Conservation (phyloP, 1,140 invertebrate species). For the Dendroctonus ponderosae region DNA sequence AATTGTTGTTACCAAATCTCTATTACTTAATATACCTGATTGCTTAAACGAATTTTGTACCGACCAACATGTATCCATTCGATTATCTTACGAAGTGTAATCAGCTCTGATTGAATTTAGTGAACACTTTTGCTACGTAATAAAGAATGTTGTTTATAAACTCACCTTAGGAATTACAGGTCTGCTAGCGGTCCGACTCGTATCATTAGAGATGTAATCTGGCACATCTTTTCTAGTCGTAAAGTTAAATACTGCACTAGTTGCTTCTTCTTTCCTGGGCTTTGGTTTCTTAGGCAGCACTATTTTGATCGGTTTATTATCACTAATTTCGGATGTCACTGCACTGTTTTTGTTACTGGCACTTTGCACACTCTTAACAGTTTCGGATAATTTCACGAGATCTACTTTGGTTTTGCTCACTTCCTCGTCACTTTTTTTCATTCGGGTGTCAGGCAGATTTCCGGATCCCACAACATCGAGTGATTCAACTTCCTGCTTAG, state of each 20-base stretch:
- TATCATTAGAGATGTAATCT: conserved; percentile 88
- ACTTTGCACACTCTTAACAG: conserved; percentile 1
- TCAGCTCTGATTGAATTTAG: background rate
- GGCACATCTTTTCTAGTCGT: conserved; percentile 78
- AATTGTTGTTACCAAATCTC: too few species aligned
- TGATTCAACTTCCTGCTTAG: background rate
- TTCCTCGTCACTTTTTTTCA: background rate
- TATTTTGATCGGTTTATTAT: conserved; percentile 21
- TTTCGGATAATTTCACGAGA: conserved; percentile 41
- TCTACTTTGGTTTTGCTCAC: conserved; percentile 3
- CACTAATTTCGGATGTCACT: conserved; percentile 9
- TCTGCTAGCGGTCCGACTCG: conserved; percentile 66
- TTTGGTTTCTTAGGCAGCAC: conserved; percentile 38
- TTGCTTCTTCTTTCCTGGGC: conserved; percentile 42
- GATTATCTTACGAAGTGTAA: background rate
- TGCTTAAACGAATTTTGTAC: too few species aligned
- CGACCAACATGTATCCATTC: too few species aligned
- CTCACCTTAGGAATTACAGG: conserved; percentile 70
- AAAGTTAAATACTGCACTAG: conserved; percentile 84
- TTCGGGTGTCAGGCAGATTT: background rate
- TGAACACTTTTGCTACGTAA: background rate
- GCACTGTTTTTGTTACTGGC: conserved; percentile 4
- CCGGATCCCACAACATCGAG: conserved; percentile 4
- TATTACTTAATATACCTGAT: too few species aligned
- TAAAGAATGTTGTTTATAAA: conserved; percentile 1